phyloP scores from a whole-genome alignment of 1,140 invertebrate genomes.

The Linepithema humile region DNA sequence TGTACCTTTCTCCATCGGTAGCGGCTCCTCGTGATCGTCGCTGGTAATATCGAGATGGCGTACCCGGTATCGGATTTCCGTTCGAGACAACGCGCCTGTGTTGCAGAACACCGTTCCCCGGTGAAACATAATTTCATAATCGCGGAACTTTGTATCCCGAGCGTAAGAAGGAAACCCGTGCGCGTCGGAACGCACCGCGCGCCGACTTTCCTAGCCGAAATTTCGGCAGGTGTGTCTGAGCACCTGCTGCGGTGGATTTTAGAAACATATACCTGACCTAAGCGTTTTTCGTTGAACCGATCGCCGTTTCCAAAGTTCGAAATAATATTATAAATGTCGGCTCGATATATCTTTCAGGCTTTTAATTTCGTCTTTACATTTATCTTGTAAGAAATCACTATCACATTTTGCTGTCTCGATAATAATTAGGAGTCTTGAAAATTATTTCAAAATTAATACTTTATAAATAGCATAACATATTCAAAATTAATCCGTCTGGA shows the following conservation, averaged over 20 bases:
- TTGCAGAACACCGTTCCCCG: neutral
- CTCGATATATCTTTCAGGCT: too few species aligned
- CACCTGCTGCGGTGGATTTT: slow-evolving; percentile 19
- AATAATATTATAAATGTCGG: neutral
- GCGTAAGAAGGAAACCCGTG: neutral
- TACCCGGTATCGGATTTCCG: slow-evolving; percentile 33
- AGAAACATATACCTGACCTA: neutral
- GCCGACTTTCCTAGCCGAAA: neutral
- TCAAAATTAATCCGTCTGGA: too few species aligned
- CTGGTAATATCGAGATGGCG: slow-evolving; percentile 11
- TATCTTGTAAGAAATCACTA: too few species aligned
- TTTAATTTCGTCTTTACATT: too few species aligned
- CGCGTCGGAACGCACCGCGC: too few species aligned
- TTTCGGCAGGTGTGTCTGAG: slow-evolving; percentile 5
- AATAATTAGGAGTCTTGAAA: too few species aligned
- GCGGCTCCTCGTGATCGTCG: slow-evolving; percentile 18
- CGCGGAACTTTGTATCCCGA: neutral
- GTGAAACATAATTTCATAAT: neutral
- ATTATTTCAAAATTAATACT: too few species aligned
- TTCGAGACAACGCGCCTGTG: slow-evolving; percentile 4
- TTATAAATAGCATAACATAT: too few species aligned
- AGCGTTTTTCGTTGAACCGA: neutral
- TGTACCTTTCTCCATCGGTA: neutral
- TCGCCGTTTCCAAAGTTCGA: neutral
- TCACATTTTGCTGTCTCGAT: too few species aligned